Evolutionary conservation across 2,797 vertebrate genomes (phyloP).

Genomic region (Strix occidentalis): DNA sequence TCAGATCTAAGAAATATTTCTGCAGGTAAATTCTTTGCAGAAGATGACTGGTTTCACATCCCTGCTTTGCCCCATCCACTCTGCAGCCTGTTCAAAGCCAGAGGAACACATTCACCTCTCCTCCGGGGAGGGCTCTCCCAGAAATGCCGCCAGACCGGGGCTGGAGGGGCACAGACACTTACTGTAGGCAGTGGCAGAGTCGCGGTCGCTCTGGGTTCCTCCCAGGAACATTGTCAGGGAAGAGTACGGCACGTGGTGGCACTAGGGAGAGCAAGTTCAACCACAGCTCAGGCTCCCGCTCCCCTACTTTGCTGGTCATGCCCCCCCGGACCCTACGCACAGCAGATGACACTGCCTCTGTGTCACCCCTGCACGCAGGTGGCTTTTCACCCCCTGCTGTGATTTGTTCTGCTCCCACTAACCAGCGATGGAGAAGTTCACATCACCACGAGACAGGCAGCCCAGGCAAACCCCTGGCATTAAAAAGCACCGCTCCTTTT

Average conservation of each 20-base stretch:
- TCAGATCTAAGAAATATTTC: neutral
- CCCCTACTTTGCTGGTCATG: neutral
- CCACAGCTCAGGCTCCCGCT: neutral
- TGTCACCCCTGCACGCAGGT: neutral
- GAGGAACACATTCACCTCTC: neutral
- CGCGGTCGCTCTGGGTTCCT: slow-evolving; percentile 76
- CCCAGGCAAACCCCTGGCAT: neutral
- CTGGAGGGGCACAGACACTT: slow-evolving; percentile 15
- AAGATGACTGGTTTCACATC: neutral
- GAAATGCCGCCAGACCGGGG: neutral
- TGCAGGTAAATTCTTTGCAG: neutral
- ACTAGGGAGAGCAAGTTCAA: slow-evolving; percentile 65
- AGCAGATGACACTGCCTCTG: neutral
- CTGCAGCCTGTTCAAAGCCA: neutral
- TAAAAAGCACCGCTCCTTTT: neutral
- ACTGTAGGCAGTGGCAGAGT: slow-evolving; percentile 84
- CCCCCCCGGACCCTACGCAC: fast-evolving
- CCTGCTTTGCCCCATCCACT: neutral
- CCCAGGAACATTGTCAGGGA: slow-evolving; percentile 85
- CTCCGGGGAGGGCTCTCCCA: neutral
- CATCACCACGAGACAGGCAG: neutral
- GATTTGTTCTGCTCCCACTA: neutral
- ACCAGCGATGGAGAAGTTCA: neutral
- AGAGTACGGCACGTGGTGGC: slow-evolving; percentile 79
- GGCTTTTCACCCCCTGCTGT: neutral